These are phyloP conservation scores for Apogon talboti DNA, from an alignment of 2,797 vertebrate genomes.

Conservation along the genomic window DNA sequence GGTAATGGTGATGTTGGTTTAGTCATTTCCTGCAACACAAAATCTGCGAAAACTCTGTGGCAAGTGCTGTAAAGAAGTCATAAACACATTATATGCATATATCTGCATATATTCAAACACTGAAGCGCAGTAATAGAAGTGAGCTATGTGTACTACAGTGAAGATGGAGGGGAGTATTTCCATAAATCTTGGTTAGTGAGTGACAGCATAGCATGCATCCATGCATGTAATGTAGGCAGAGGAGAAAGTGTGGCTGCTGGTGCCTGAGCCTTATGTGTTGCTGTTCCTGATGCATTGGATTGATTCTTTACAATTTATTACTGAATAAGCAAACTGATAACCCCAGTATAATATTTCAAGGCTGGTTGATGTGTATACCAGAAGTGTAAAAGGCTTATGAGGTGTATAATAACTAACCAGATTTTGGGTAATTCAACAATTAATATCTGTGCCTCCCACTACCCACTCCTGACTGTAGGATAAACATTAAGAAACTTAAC, in stretches of 20 bases:
- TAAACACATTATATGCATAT: slow-evolving; percentile 61
- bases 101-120: slow-evolving; percentile 62
- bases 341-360: slow-evolving; percentile 21
- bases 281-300: slow-evolving; percentile 13
- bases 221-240: slow-evolving; percentile 72
- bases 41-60: slow-evolving; percentile 53
- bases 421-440: slow-evolving; percentile 70
- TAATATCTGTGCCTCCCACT: slow-evolving; percentile 61
- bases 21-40: slow-evolving; percentile 75
- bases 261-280: slow-evolving; percentile 25
- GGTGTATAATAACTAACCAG: slow-evolving; percentile 65
- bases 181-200: slow-evolving; percentile 75
- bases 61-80: slow-evolving; percentile 47
- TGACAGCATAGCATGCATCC: slow-evolving; percentile 64
- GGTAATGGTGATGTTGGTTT: slow-evolving; percentile 63
- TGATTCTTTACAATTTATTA: slow-evolving; percentile 20
- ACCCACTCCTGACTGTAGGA: slow-evolving; percentile 58
- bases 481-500: slow-evolving; percentile 79
- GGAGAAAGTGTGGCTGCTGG: slow-evolving; percentile 56
- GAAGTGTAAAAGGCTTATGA: slow-evolving; percentile 40
- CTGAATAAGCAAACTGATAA: slow-evolving; percentile 27
- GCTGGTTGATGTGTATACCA: slow-evolving; percentile 18
- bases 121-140: slow-evolving; percentile 21
- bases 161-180: slow-evolving; percentile 54
- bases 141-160: slow-evolving; percentile 26